phyloP scores from a whole-genome alignment of 2,888 invertebrate species.

The Lepidocyrtinus sp. region DNA sequence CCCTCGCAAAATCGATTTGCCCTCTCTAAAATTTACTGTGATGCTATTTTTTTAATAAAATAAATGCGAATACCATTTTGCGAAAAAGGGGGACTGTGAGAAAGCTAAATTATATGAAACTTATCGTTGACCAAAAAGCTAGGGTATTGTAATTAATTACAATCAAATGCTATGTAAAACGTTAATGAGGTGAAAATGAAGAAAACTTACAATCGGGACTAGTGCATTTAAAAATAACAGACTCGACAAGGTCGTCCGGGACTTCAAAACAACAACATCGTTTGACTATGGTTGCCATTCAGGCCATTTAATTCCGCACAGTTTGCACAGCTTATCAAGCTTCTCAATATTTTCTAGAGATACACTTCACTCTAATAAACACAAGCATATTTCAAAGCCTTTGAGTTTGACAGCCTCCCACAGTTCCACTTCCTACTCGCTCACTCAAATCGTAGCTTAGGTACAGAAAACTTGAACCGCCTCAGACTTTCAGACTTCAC shows the following conservation, averaged over 20 bases:
- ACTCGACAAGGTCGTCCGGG: slow-evolving; percentile 69
- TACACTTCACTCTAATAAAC: background rate
- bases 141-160: too few species aligned
- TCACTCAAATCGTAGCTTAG: too few species aligned
- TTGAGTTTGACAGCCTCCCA: slow-evolving; percentile 3
- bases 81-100: too few species aligned
- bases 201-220: slow-evolving; percentile 69
- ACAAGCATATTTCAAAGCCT: background rate
- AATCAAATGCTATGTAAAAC: background rate
- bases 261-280: slow-evolving; percentile 69
- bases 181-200: too few species aligned
- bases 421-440: too few species aligned
- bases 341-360: background rate
- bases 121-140: too few species aligned
- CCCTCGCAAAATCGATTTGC: too few species aligned
- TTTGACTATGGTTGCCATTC: slow-evolving; percentile 69
- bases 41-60: too few species aligned
- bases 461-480: too few species aligned
- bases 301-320: slow-evolving; percentile 29
- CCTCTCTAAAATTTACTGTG: too few species aligned
- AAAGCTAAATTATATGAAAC: too few species aligned
- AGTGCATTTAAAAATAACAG: slow-evolving; percentile 69
- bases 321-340: background rate
- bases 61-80: too few species aligned
- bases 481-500: background rate